Base-by-base conservation (phyloP, 2,113 vertebrate genomes). In the Odontesthes bonariensis region DNA sequence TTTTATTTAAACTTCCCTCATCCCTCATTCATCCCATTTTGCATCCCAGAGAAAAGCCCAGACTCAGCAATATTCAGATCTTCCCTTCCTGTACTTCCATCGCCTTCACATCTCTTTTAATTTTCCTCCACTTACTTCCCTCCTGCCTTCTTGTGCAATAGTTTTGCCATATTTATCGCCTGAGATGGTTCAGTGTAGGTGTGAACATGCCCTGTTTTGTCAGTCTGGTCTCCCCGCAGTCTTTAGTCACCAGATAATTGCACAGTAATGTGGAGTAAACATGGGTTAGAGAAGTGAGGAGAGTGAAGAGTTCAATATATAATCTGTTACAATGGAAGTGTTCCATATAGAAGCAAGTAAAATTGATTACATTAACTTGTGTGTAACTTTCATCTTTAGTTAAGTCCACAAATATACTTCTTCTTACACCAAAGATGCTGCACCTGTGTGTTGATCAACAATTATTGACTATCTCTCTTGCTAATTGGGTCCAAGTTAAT, bases 401-500 rank as follows among this genome's bases (percentile, higher is more conserved):
- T 32, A 75, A 84, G 77, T 76, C 68, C 56, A 74, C 81, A 84
- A 78, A 76, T 76, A 74, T 69, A 70, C 31, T 62, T 33, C 56
- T 27, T 11, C 56, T 75, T 54, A 35, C 69, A 69, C 66, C 57
- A 52, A 73, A 83, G 86, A 85, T 84, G 91, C 86, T 85, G 82
- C 69, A 79, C 73, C 84, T 86, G 82, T 40, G 22, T 57, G 69
- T 87, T 91, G 84, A 91, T 91, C 87, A 92, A 84, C 90, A 86
- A 76, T 65, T 88, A 93, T 93, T 90, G 93, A 94, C 92, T 94
- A 91, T 84, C 73, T 88, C 81, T 86, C 76, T 79, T 79, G 84
- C 89, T 91, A 92, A 93, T 91, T 91, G 80, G 87, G 75, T 80
- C 82, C 79, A 69, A 89, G 92, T 91, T 94, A 91, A 93, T 91